These are phyloP conservation scores for Chondrosia reniformis DNA, from an alignment of 37 sponge, comb jelly and placozoan species.

Conservation along the genomic window DNA sequence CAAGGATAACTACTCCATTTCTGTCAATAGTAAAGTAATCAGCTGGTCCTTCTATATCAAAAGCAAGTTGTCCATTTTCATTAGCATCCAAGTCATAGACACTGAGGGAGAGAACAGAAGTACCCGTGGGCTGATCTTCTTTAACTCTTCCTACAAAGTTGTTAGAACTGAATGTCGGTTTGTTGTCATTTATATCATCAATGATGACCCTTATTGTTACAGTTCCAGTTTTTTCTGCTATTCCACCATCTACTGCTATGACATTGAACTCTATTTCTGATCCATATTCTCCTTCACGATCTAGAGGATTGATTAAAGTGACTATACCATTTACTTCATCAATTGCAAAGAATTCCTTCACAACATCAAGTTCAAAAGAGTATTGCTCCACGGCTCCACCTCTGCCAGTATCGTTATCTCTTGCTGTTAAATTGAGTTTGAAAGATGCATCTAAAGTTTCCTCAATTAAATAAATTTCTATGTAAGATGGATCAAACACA, in stretches of 20 bases:
- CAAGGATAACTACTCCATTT: not conserved
- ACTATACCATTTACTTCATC: conserved; percentile 52
- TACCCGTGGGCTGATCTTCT: not conserved
- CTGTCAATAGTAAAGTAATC: not conserved
- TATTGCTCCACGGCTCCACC: conserved; percentile 38
- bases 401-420: conserved; percentile 53
- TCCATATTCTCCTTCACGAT: conserved; percentile 38
- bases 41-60: not conserved
- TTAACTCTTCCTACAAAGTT: not conserved
- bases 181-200: conserved; percentile 66
- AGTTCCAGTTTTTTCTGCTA: not conserved
- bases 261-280: not conserved
- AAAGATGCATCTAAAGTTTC: conserved; percentile 16
- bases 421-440: conserved; percentile 30
- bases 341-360: conserved; percentile 34
- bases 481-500: conserved; percentile 28
- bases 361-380: conserved; percentile 13
- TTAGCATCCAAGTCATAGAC: conserved; percentile 11
- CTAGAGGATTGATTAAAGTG: conserved; percentile 16
- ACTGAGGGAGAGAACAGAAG: not conserved
- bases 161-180: conserved; percentile 34
- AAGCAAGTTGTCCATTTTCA: not conserved
- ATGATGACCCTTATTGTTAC: not conserved
- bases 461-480: not conserved
- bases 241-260: not conserved